Evolutionary conservation across 2,113 vertebrate genomes (phyloP).

Genomic region (Hippotragus niger): DNA sequence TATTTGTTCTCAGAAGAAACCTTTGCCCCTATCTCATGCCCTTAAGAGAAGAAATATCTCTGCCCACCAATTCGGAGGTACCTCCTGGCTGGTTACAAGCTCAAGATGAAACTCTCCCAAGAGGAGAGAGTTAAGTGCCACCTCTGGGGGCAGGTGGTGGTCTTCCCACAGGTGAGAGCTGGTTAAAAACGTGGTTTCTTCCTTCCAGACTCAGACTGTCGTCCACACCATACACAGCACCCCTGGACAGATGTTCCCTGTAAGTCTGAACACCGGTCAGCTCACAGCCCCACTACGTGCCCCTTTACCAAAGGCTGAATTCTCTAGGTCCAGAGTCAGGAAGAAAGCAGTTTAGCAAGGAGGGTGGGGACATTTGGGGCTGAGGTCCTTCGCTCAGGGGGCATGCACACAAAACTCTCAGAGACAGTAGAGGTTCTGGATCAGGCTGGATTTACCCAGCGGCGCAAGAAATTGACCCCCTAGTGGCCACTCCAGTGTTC

Average conservation of each 20-base stretch:
- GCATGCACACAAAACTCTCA: not conserved
- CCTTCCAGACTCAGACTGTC: not conserved
- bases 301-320: not conserved
- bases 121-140: not conserved
- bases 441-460: not conserved
- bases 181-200: not conserved
- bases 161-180: not conserved
- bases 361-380: not conserved
- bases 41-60: not conserved
- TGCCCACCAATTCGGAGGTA: not conserved
- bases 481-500: no score
- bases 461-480: not conserved
- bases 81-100: not conserved
- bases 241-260: not conserved
- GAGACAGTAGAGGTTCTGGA: not conserved
- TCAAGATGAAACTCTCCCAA: not conserved
- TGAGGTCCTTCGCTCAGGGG: not conserved
- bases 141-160: not conserved
- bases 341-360: not conserved
- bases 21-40: not conserved
- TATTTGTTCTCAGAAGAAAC: not conserved
- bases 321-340: not conserved
- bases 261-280: conserved; percentile 19
- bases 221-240: accelerated
- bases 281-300: not conserved